phyloP scores from a whole-genome alignment of 2,113 vertebrate species.

The Perccottus glenii region DNA sequence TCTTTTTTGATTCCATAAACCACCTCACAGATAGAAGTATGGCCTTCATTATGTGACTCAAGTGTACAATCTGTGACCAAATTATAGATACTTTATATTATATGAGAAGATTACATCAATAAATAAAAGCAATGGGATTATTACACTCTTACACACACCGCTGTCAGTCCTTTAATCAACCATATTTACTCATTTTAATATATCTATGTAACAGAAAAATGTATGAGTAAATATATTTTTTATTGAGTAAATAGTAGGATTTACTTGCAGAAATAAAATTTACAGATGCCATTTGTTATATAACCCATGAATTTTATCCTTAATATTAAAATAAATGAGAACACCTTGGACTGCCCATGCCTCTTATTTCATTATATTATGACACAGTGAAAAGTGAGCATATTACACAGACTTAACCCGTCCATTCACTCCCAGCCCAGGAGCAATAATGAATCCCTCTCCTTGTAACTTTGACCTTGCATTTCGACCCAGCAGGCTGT shows the following conservation, averaged over 20 bases:
- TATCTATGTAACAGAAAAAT: too few relatives aligned
- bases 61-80: slow-evolving; percentile 61
- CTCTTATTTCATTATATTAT: neutral
- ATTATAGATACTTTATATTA: slow-evolving; percentile 35
- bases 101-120: too few relatives aligned
- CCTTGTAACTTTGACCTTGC: slow-evolving; percentile 71
- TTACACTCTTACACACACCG: too few relatives aligned
- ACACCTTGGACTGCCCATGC: neutral
- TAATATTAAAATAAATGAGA: neutral
- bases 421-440: slow-evolving; percentile 17
- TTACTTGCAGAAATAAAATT: too few relatives aligned
- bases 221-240: too few relatives aligned
- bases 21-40: slow-evolving; percentile 22
- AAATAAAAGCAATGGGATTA: too few relatives aligned
- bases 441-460: slow-evolving; percentile 44
- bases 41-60: slow-evolving; percentile 56
- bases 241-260: too few relatives aligned
- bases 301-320: neutral
- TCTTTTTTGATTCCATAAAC: slow-evolving; percentile 57
- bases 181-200: too few relatives aligned
- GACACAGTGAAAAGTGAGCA: neutral
- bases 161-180: too few relatives aligned
- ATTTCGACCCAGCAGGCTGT: slow-evolving; percentile 69
- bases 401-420: slow-evolving; percentile 13
- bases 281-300: too few relatives aligned